Evolutionary conservation across 2,797 vertebrate genomes (phyloP), one percentile per base, ranked within the genome.

Genomic region (Philypnodon macrostomus): DNA sequence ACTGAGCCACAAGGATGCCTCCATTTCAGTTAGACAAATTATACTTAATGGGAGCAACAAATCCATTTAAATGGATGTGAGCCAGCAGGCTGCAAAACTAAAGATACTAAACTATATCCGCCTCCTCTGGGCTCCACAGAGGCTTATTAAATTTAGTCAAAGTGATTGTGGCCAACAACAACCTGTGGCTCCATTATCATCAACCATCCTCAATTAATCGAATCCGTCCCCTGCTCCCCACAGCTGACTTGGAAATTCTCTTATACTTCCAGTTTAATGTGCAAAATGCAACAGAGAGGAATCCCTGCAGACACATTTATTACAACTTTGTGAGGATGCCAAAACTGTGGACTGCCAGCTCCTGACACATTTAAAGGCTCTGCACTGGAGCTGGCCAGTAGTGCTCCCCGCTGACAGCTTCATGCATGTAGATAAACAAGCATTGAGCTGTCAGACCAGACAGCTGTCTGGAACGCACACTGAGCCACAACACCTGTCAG

Each of bases 401-500:
- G 14, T 29, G 50, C 16, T 42, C 27, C 53, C 75, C 66, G 76
- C 33, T 67, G 75, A 79, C 71, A 63, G 63, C 41, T 72, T 47
- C 24, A 19, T 53, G 56, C 63, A 75, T 75, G 70, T 47, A 75
- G 64, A 76, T 74, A 73, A 70, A 62, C 53, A 73, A 50, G 54
- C 56, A 55, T 42, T 49, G 72, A 69, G 66, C 66, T 53, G 75
- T 80, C 72, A 60, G 68, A 14, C 33, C n/a, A 56, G 59, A 79
- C 75, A 73, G 70, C 70, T 79, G 69, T 44, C 64, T 36, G 63
- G 62, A 64, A 21, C 11, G 16, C 57, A 67, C 5, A 39, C 69
- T 57, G 55, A 66, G 58, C 48, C n/a, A 47, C 56, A 67, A 75
- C 67, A 73, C 63, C 77, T 73, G 74, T 75, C 80, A 75, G 67